A percentile compares a stretch with the other conserved stretches of the same genome.
phyloP scores from a whole-genome alignment of 2,888 invertebrate genomes.

The Dugesia japonica region DNA sequence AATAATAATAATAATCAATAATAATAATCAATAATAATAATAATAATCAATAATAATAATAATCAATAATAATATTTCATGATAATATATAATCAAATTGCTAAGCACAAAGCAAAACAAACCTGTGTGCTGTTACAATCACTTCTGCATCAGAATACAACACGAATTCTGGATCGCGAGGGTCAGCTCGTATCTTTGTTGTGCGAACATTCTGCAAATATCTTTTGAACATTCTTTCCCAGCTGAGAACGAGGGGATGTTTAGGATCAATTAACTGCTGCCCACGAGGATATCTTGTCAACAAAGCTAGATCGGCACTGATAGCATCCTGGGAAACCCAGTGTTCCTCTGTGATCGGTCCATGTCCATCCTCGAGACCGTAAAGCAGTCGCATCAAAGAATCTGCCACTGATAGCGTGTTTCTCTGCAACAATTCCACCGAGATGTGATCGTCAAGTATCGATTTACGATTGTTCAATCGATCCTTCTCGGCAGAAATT shows the following conservation, averaged over 20 bases:
- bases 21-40: too few species aligned
- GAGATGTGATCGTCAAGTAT: too few species aligned
- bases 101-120: too few species aligned
- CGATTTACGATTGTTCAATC: background rate
- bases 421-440: background rate
- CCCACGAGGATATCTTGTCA: too few species aligned
- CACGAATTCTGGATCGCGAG: background rate
- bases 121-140: background rate
- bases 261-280: too few species aligned
- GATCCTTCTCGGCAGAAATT: constrained; percentile 52
- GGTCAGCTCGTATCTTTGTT: background rate
- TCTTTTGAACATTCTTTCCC: background rate
- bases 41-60: too few species aligned
- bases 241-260: background rate
- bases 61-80: too few species aligned
- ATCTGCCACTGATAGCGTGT: background rate
- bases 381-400: background rate
- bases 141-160: background rate
- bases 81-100: too few species aligned
- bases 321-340: too few species aligned
- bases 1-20: too few species aligned
- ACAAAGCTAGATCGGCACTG: too few species aligned
- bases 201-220: background rate
- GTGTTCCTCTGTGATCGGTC: too few species aligned
- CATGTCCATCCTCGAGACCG: background rate